A percentile compares a stretch with the other conserved stretches of the same genome.
Conservation (phyloP, 2,113 vertebrate species). For the Vicugna pacos region DNA sequence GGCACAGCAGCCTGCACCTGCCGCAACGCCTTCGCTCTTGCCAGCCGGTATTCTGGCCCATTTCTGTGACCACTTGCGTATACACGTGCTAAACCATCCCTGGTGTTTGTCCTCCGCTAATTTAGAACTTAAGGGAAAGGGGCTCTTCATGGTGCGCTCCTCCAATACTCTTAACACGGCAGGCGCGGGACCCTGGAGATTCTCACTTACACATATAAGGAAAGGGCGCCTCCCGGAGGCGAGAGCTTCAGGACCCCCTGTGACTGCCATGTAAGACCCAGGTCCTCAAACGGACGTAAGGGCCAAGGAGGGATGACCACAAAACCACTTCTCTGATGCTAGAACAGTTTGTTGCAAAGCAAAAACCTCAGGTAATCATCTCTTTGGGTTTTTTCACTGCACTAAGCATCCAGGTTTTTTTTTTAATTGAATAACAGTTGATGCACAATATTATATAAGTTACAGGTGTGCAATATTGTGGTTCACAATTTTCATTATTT, state of each 20-base stretch:
- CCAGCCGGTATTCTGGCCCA: not conserved
- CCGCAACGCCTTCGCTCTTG: not conserved
- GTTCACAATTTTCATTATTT: too few species aligned
- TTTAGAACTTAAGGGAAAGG: not conserved
- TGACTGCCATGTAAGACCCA: not conserved
- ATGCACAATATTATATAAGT: too few species aligned
- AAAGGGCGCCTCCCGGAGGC: not conserved
- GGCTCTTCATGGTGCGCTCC: not conserved
- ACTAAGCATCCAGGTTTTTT: not conserved
- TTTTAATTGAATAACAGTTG: too few species aligned
- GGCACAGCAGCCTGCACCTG: not conserved
- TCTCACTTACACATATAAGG: slow-evolving; percentile 8
- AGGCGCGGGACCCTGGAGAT: not conserved
- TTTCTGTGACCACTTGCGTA: not conserved
- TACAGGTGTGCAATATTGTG: too few species aligned
- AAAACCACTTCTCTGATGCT: not conserved
- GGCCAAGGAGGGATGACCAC: not conserved
- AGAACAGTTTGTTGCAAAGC: slow-evolving; percentile 15
- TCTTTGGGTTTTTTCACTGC: not conserved
- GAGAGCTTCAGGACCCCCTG: not conserved
- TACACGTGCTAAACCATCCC: not conserved
- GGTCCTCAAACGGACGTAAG: not conserved
- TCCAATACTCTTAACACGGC: not conserved
- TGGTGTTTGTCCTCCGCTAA: not conserved
- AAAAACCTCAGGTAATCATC: not conserved